Base-by-base conservation (phyloP, 2,888 invertebrate species). In the Pardosa pseudoannulata region DNA sequence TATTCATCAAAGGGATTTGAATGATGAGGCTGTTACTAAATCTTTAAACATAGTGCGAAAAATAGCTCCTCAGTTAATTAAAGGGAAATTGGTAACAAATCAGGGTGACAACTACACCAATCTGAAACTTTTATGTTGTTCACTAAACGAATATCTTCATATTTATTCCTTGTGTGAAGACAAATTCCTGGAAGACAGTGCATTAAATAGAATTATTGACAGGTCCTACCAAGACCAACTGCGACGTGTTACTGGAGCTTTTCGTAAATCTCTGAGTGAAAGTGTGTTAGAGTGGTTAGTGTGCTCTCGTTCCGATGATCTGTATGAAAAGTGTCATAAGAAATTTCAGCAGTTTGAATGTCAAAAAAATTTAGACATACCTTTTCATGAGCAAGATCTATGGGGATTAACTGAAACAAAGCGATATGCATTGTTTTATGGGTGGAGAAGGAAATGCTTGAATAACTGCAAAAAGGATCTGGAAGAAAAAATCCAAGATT, bases 191-290 rank as follows among this genome's bases (percentile, higher is more conserved):
- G 36, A 74, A 11, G 74, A 74, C 6, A 23, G 31, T 27, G 64
- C 70, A 13, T 46, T 86, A 29, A 79, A 79, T 28, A 11, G 62
- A 28, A 86, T 86, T n/a, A 86, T 86, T 56, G 32, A n/a, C 23
- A 23, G 1, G 3, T 0, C 2, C 39, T 16, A 27, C 27, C 39
- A 70, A 28, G 19, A 70, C 7, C 23, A 70, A 41, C 70, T 70
- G 11, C 16, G 39, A 27, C 39, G 5, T 16, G 41, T n/a, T 11
- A 27, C 70, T 70, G 70, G 41, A 27, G 9, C 27, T 16, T 11
- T 50, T 29, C 36, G 72, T 16, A 67, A 71, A n/a, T 19, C 23
- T 23, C 23, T 85, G 7, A 73, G 56, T 13, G 6, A 5, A 0
- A 76, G 46, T 39, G 23, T 78, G 6, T 50, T 72, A 6, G 83